Percentiles rank a stretch among this genome's conserved stretches.
These are phyloP conservation scores for Mus spretus DNA, from an alignment of 2,797 vertebrate species.

Conservation along the genomic window DNA sequence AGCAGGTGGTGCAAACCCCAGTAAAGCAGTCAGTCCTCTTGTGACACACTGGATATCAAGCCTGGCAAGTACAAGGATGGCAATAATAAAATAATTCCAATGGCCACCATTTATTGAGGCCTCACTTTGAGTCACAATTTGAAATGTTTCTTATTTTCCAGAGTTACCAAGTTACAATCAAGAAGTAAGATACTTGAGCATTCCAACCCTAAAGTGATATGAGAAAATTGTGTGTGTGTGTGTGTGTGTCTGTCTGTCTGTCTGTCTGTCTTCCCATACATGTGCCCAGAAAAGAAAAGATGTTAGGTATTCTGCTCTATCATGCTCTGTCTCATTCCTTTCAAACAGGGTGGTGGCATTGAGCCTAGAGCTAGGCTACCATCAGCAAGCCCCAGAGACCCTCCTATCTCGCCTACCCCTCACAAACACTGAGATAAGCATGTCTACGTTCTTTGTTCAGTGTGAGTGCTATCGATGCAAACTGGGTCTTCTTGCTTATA, in stretches of 20 bases:
- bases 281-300: neutral
- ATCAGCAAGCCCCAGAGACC: neutral
- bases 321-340: neutral
- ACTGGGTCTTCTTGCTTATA: neutral
- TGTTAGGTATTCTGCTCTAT: neutral
- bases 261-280: neutral
- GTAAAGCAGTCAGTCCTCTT: neutral
- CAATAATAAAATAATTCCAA: neutral
- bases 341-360: neutral
- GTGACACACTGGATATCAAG: neutral
- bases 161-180: constrained; percentile 33
- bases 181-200: neutral
- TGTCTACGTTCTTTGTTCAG: neutral
- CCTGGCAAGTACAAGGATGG: neutral
- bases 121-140: neutral
- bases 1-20: neutral
- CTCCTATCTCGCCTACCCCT: neutral
- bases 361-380: neutral
- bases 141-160: no score
- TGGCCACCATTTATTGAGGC: neutral
- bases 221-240: neutral
- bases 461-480: neutral
- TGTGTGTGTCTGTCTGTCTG: neutral
- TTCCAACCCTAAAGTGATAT: neutral
- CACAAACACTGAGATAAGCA: neutral